These are phyloP conservation scores for Mirza zaza DNA, from an alignment of 2,113 vertebrate genomes.

Conservation along the genomic window DNA sequence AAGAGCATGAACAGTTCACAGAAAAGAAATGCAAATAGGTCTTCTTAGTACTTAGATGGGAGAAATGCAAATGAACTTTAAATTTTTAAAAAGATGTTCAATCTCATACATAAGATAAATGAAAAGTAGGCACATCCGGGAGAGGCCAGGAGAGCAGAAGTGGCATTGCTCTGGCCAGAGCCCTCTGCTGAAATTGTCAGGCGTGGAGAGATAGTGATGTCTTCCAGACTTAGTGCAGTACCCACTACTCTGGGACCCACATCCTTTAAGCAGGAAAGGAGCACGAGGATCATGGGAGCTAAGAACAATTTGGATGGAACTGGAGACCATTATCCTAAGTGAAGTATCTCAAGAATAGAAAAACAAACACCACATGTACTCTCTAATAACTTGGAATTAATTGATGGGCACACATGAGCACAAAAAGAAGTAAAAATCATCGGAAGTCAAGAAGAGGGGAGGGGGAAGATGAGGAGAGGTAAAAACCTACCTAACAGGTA, in stretches of 20 bases:
- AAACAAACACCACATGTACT: too few relatives aligned
- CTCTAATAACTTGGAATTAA: too few relatives aligned
- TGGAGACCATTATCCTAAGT: too few relatives aligned
- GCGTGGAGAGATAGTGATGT: conserved; percentile 77
- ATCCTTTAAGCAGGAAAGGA: conserved; percentile 79
- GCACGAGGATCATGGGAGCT: conserved; percentile 74
- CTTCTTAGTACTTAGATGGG: too few relatives aligned
- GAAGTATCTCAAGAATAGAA: too few relatives aligned
- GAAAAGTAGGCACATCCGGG: conserved; percentile 58
- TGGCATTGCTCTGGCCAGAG: conserved; percentile 70
- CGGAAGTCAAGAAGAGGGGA: too few relatives aligned
- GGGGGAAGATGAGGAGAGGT: too few relatives aligned
- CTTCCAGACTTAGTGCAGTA: conserved; percentile 71
- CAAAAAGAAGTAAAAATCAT: too few relatives aligned
- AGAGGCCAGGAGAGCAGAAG: conserved; percentile 49
- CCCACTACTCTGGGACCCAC: conserved; percentile 71
- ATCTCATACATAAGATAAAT: conserved; percentile 60
- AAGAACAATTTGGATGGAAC: conserved; percentile 63
- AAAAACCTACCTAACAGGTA: too few relatives aligned
- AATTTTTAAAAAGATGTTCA: conserved; percentile 56
- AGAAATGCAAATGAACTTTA: conserved; percentile 54
- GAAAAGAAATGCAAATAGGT: conserved; percentile 43
- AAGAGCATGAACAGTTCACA: conserved; percentile 29
- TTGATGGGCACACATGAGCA: too few relatives aligned
- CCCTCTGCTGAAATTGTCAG: conserved; percentile 67